Percentiles rank a stretch among this genome's conserved stretches.
phyloP scores from a whole-genome alignment of 2,888 invertebrate species.

The Dryococelus australis region DNA sequence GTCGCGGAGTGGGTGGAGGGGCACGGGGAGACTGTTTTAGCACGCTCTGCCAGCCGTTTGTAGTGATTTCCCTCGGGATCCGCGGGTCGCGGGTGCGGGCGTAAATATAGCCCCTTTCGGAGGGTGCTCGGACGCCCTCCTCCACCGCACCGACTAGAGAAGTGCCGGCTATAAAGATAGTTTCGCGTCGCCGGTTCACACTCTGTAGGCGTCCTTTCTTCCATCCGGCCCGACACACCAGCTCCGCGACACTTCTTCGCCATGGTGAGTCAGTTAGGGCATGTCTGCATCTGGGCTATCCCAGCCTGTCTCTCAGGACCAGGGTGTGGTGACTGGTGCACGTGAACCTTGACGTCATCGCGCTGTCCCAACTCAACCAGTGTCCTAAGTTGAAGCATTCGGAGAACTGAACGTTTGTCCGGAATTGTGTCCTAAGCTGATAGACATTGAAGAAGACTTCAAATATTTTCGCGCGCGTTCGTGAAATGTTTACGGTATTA shows the following conservation, averaged over 20 bases:
- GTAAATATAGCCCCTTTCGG: slow-evolving; percentile 16
- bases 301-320: too few relatives aligned
- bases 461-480: too few relatives aligned
- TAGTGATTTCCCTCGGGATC: not conserved
- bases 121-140: not conserved
- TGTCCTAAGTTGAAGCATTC: too few relatives aligned
- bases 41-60: not conserved
- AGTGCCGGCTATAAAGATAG: not conserved
- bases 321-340: too few relatives aligned
- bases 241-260: not conserved
- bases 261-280: not conserved
- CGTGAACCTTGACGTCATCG: too few relatives aligned
- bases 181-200: not conserved
- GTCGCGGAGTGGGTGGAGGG: not conserved
- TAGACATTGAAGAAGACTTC: too few relatives aligned
- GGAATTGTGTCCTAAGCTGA: too few relatives aligned
- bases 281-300: too few relatives aligned
- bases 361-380: too few relatives aligned
- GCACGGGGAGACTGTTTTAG: not conserved
- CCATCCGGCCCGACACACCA: not conserved
- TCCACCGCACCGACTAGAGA: too few relatives aligned
- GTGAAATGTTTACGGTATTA: too few relatives aligned
- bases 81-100: not conserved
- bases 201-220: not conserved
- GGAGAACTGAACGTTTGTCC: too few relatives aligned